These are phyloP conservation scores for Australoheros scitulus DNA, from an alignment of 2,113 vertebrate species.

Conservation along the genomic window DNA sequence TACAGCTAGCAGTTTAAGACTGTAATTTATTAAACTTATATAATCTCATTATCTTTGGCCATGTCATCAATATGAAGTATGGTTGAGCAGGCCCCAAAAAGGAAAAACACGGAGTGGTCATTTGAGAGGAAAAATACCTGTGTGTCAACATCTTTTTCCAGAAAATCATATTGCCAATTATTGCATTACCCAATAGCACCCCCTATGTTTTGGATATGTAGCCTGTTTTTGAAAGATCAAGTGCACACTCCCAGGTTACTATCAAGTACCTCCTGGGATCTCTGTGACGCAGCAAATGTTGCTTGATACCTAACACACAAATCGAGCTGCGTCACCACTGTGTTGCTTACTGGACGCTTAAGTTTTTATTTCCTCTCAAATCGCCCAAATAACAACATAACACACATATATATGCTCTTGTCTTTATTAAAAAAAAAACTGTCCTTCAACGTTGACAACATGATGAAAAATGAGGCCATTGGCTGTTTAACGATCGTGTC, in stretches of 20 bases:
- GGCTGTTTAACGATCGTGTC: constrained; percentile 44
- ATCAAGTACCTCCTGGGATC: constrained; percentile 44
- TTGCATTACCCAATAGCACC: constrained; percentile 54
- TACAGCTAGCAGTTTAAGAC: not conserved
- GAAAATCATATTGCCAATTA: constrained; percentile 11
- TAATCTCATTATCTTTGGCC: not conserved
- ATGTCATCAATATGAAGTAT: not conserved
- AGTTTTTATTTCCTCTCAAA: constrained; percentile 19
- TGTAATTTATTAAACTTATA: not conserved
- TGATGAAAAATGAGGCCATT: not conserved
- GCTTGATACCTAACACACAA: constrained; percentile 41
- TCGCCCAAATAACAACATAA: not conserved
- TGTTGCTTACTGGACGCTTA: not conserved
- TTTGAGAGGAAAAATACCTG: constrained; percentile 9
- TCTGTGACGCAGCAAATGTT: constrained; percentile 69
- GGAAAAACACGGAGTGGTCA: not conserved
- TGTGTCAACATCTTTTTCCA: constrained; percentile 50
- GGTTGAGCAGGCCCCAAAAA: not conserved
- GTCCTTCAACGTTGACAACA: not conserved
- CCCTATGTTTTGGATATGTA: constrained; percentile 38
- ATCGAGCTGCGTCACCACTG: constrained; percentile 55
- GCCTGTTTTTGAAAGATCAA: constrained; percentile 74
- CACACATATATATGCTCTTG: not conserved
- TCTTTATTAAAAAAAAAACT: not conserved
- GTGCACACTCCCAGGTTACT: constrained; percentile 74